A percentile compares a stretch with the other conserved stretches of the same genome.
These are phyloP conservation scores for Stegostoma tigrinum DNA, from an alignment of 2,113 vertebrate species.

Conservation along the genomic window DNA sequence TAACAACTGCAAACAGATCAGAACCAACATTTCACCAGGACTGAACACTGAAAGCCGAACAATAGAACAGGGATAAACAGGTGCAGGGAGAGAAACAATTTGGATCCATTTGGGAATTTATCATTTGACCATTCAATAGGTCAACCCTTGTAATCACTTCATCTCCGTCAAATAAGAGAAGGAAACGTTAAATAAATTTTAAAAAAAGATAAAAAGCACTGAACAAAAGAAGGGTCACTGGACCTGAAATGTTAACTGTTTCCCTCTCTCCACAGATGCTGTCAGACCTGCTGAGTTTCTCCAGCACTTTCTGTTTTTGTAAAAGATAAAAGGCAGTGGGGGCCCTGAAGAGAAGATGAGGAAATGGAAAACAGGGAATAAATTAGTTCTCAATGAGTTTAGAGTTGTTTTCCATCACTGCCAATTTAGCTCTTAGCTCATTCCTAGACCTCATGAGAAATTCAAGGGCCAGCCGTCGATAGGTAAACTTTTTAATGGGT, in stretches of 20 bases:
- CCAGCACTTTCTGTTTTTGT: too few species aligned
- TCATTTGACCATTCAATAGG: neutral
- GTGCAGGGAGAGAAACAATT: neutral
- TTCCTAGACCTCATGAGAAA: neutral
- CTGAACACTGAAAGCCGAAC: neutral
- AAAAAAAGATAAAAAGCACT: too few species aligned
- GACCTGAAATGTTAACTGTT: too few species aligned
- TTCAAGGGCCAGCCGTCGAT: neutral
- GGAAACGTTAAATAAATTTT: neutral
- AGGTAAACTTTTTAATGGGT: conserved; percentile 24
- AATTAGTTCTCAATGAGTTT: neutral
- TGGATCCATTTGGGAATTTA: neutral
- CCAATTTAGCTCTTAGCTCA: neutral
- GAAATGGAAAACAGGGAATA: neutral
- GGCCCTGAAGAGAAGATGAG: neutral
- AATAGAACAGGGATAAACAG: neutral
- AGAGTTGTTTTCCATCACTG: neutral
- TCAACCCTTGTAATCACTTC: neutral
- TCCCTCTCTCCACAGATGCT: too few species aligned
- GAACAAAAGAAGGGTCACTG: too few species aligned
- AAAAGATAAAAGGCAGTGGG: neutral
- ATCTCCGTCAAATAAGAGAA: neutral
- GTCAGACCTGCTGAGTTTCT: too few species aligned
- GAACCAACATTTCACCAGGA: neutral
- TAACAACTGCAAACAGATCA: neutral